Conservation (phyloP, 2,797 vertebrate genomes). For the Oreortyx pictus region DNA sequence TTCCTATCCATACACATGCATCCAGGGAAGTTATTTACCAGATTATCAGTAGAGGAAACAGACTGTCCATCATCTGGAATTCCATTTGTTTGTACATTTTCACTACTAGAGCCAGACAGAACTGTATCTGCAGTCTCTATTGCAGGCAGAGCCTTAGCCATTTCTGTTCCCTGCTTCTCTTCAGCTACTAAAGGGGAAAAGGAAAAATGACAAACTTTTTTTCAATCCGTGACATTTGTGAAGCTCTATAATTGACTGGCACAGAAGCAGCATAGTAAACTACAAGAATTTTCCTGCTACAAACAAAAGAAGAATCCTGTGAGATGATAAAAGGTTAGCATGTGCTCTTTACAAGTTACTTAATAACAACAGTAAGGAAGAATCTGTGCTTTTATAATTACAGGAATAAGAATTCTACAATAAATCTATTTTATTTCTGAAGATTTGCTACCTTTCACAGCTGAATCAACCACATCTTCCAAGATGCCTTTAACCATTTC, state of each 20-base stretch:
- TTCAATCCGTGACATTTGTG: neutral
- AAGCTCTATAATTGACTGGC: neutral
- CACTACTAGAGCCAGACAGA: slow-evolving; percentile 75
- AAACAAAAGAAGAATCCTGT: neutral
- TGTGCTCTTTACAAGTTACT: neutral
- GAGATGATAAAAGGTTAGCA: neutral
- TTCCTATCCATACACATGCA: neutral
- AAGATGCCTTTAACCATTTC: slow-evolving; percentile 81
- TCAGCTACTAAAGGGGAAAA: slow-evolving; percentile 74
- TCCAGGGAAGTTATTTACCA: slow-evolving; percentile 81
- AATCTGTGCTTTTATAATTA: neutral
- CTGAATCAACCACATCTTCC: slow-evolving; percentile 80
- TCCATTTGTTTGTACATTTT: slow-evolving; percentile 90
- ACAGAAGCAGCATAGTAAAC: neutral
- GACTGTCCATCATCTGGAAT: slow-evolving; percentile 92
- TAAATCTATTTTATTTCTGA: neutral
- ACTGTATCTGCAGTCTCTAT: slow-evolving; percentile 76
- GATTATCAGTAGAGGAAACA: slow-evolving; percentile 91
- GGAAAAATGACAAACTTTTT: neutral
- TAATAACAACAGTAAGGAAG: neutral
- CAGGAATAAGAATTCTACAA: neutral
- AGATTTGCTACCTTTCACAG: slow-evolving; percentile 75
- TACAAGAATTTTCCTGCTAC: neutral
- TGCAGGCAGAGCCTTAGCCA: slow-evolving; percentile 31
- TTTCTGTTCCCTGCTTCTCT: slow-evolving; percentile 67